phyloP scores from a whole-genome alignment of 2,797 vertebrate genomes.

The Myioborus miniatus region DNA sequence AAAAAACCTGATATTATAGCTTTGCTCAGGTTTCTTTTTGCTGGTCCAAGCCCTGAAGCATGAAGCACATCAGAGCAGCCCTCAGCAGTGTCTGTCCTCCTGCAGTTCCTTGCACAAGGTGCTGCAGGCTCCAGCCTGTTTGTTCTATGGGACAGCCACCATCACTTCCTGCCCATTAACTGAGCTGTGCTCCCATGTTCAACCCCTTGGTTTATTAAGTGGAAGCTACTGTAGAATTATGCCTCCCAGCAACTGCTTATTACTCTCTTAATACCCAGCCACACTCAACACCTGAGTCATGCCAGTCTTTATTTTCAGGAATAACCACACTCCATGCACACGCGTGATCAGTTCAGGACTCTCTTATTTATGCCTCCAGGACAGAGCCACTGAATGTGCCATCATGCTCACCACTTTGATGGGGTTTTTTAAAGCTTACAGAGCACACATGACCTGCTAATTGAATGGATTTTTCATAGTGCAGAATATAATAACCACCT shows the following conservation, averaged over 20 bases:
- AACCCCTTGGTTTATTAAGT: not conserved
- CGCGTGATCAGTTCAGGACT: not conserved
- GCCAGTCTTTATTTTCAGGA: not conserved
- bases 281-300: not conserved
- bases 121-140: not conserved
- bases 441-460: not conserved
- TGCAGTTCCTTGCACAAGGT: not conserved
- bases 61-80: not conserved
- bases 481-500: not conserved
- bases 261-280: not conserved
- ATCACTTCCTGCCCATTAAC: not conserved
- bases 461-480: not conserved
- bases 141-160: not conserved
- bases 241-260: slow-evolving; percentile 15
- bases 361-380: not conserved
- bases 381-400: not conserved
- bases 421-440: not conserved
- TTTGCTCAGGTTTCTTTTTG: not conserved
- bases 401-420: not conserved
- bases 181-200: not conserved
- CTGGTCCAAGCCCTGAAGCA: not conserved
- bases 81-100: not conserved
- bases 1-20: not conserved
- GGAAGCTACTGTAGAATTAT: not conserved
- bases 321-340: not conserved